Evolutionary conservation across 2,797 vertebrate species (phyloP).

Genomic region (Staurois parvus): DNA sequence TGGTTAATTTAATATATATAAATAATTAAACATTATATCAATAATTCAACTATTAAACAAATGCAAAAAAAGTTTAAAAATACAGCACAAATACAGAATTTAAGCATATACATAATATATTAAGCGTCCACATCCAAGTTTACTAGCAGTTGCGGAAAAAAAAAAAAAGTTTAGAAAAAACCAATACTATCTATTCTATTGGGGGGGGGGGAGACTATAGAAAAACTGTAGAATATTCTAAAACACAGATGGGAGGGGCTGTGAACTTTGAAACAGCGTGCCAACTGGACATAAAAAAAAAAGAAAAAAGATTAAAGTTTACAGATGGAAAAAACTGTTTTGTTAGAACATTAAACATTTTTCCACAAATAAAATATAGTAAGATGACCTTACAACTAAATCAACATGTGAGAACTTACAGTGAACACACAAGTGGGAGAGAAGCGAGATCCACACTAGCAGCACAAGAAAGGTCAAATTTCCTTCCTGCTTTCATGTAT

Average conservation of each 20-base stretch:
- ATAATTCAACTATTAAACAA: no score
- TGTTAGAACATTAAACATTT: no score
- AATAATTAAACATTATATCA: no score
- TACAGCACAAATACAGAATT: no score
- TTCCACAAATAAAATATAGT: background rate
- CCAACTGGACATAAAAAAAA: background rate
- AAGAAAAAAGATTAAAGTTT: background rate
- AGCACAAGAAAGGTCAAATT: constrained; percentile 62
- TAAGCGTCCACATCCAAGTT: no score
- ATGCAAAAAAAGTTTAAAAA: no score
- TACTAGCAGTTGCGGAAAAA: no score
- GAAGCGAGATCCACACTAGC: constrained; percentile 40
- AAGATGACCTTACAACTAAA: background rate
- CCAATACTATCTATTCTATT: no score
- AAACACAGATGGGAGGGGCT: background rate
- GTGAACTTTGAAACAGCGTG: no score
- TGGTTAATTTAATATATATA: no score
- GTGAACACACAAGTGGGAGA: background rate
- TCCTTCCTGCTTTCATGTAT: constrained; percentile 71
- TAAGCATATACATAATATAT: no score
- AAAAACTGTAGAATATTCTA: background rate
- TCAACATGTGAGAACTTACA: constrained; percentile 20
- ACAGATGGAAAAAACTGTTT: background rate
- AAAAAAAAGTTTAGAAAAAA: no score
- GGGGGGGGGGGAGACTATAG: background rate